phyloP scores from a whole-genome alignment of 2,888 invertebrate species.

The Cloeon dipterum region DNA sequence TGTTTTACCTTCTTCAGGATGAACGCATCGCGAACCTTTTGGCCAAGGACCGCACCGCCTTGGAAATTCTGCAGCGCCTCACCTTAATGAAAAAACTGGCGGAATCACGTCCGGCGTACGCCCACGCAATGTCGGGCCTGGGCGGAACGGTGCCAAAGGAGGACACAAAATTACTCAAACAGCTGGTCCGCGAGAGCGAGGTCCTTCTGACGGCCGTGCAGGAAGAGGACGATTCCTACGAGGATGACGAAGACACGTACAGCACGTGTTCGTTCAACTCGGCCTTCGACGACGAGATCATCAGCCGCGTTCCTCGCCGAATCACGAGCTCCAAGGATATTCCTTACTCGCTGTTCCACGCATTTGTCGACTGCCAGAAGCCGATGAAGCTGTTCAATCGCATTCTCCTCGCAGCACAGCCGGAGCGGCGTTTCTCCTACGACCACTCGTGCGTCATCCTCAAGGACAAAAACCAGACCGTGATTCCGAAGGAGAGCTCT shows the following conservation, averaged over 20 bases:
- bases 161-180: neutral
- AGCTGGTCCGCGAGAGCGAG: constrained; percentile 48
- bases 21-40: constrained; percentile 29
- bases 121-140: neutral
- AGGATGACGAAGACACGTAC: neutral
- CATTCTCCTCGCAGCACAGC: neutral
- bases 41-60: constrained; percentile 29
- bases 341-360: constrained; percentile 24
- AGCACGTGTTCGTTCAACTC: neutral
- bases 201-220: constrained; percentile 42
- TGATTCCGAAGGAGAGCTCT: constrained; percentile 52
- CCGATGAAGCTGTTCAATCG: neutral
- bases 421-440: neutral
- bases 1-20: constrained; percentile 27
- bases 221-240: constrained; percentile 16
- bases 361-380: neutral
- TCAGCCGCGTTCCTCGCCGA: neutral
- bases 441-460: constrained; percentile 26
- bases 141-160: neutral
- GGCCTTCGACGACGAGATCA: neutral
- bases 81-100: constrained; percentile 48
- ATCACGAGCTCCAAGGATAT: constrained; percentile 31
- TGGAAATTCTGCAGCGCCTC: constrained; percentile 41
- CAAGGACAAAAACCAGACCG: constrained; percentile 48
- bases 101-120: constrained; percentile 22